Base-by-base conservation (phyloP, 2,113 vertebrate species). In the Apeltes quadracus region DNA sequence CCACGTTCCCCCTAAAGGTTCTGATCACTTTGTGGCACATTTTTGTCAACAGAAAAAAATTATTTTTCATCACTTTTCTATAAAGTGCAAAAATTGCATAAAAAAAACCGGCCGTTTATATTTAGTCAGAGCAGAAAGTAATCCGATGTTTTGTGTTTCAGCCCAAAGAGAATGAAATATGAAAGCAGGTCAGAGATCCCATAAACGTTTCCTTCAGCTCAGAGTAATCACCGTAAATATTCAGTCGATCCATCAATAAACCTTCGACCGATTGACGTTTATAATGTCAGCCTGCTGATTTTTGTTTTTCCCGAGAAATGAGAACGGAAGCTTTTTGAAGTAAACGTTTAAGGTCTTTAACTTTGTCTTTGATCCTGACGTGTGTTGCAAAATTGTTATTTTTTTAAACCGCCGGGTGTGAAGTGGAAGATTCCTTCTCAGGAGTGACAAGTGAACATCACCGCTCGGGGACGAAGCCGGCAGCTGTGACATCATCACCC, bases 401-500 rank as follows among this genome's bases (percentile, higher is more conserved):
- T 34, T n/a, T 32, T 34, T 34, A 34, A 34, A 34, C 32, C 32
- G 4, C 32, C 1, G 29, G 32, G 6, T 6, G 32, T 7, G 6
- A 34, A 34, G 32, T n/a, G 18, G 2, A 10, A 16, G 27, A 54
- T 54, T 54, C 51, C 25, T 16, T 27, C 51, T 54, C 51, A 2
- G 7, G 4, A 14, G 14, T 16, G 7, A 29, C 51, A 16, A 15
- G 51, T 54, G 14, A 54, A 27, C 7, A 25, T 75, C 72, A 43
- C 50, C 58, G 16, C 48, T 29, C 29, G 23, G 72, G 64, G 65
- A 71, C 65, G 64, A 43, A 76, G 36, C 29, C 73, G 57, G 61
- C 50, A n/a, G 34, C 67, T 58, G 2, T 48, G 71, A 68, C 53
- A 41, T 72, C 0, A 6, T 3, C 5, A 7, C 20, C 23, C 7